phyloP scores from a whole-genome alignment of 1,140 invertebrate species.

The Drosophila funebris region DNA sequence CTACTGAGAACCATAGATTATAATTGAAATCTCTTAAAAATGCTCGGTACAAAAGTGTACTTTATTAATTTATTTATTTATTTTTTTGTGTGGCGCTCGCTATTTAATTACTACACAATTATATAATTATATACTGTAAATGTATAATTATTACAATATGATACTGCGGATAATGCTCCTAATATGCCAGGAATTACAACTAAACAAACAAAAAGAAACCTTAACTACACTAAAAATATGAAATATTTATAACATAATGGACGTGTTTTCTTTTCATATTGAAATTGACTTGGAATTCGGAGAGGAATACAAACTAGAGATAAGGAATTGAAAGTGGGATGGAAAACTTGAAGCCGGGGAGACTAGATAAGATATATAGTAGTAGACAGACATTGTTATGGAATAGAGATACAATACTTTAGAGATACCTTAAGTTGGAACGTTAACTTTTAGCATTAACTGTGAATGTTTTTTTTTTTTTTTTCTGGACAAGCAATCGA shows the following conservation, averaged over 20 bases:
- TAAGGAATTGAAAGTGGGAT: not conserved
- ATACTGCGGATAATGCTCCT: not conserved
- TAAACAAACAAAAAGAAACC: not conserved
- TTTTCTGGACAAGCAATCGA: not conserved
- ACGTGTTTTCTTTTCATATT: conserved; percentile 21
- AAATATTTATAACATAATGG: conserved; percentile 29
- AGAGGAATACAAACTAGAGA: not conserved
- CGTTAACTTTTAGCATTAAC: no score
- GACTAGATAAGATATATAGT: conserved; percentile 1
- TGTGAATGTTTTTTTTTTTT: not conserved
- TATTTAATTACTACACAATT: conserved; percentile 30
- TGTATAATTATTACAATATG: conserved; percentile 25
- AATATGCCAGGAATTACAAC: not conserved
- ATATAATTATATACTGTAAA: conserved; percentile 5
- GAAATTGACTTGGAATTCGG: conserved; percentile 20
- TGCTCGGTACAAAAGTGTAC: conserved; percentile 36
- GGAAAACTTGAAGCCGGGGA: not conserved
- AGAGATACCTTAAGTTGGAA: no score
- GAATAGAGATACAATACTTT: not conserved
- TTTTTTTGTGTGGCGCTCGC: conserved; percentile 12
- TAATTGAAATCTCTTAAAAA: not conserved
- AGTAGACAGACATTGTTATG: not conserved
- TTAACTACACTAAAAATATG: conserved; percentile 3
- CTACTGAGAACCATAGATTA: not conserved
- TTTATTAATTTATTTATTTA: no score